Percentiles rank a stretch among this genome's conserved stretches.
Evolutionary conservation across 2,797 vertebrate genomes (phyloP).

Genomic region (Coregonus ussuriensis): DNA sequence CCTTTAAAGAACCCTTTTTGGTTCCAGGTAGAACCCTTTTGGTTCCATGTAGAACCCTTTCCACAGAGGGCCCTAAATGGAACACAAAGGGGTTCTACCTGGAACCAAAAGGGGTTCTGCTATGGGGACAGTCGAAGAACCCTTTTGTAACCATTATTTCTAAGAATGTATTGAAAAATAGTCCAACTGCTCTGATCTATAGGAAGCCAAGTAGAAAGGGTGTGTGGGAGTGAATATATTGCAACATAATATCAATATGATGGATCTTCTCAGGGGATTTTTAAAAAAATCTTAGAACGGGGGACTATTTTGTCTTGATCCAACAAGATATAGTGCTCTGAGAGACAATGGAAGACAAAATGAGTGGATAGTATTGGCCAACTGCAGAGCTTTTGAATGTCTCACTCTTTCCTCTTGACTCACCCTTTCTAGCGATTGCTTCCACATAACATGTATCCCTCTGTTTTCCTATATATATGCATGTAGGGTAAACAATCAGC

Average conservation of each 20-base stretch:
- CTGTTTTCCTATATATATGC: constrained; percentile 33
- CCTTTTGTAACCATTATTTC: background rate
- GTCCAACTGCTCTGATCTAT: background rate
- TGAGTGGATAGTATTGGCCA: background rate
- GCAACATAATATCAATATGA: background rate
- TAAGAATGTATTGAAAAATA: background rate
- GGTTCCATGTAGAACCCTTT: too few species aligned
- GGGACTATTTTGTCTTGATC: background rate
- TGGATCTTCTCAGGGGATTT: background rate
- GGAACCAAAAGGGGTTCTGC: too few species aligned
- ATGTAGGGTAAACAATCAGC: background rate
- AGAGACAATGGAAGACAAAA: background rate
- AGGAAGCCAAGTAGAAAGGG: background rate
- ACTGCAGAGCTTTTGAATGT: background rate
- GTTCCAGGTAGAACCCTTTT: too few species aligned
- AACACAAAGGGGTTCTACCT: too few species aligned
- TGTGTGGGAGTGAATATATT: background rate
- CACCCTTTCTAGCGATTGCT: background rate
- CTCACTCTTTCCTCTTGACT: background rate
- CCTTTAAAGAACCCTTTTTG: too few species aligned
- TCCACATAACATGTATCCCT: background rate
- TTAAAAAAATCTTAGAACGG: background rate
- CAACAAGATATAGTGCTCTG: background rate
- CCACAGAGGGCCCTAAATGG: too few species aligned
- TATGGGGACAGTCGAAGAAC: too few species aligned